Evolutionary conservation across 1,140 invertebrate species (phyloP).

Genomic region (Matsumurasca onukii): DNA sequence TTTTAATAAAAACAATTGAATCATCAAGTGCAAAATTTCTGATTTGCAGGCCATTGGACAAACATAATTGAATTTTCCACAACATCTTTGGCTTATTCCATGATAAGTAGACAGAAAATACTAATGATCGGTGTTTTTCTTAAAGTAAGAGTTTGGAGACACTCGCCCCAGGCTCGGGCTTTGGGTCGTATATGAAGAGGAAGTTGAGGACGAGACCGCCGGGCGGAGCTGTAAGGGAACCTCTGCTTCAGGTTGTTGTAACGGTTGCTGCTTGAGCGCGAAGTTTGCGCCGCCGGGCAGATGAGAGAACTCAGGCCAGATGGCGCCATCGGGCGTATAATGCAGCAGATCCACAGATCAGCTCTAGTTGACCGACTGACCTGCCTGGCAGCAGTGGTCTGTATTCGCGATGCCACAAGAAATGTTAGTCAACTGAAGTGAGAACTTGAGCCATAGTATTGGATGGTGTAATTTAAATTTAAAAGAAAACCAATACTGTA

Average conservation of each 20-base stretch:
- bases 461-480: too few species aligned
- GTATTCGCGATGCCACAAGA: too few species aligned
- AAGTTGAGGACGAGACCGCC: constrained; percentile 90
- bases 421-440: too few species aligned
- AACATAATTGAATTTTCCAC: too few species aligned
- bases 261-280: constrained; percentile 85
- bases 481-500: too few species aligned
- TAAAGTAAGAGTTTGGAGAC: constrained; percentile 92
- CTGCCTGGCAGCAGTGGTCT: constrained; percentile 89
- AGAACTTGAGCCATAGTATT: too few species aligned
- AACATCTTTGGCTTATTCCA: too few species aligned
- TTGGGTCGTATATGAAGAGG: constrained; percentile 96
- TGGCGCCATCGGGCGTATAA: constrained; percentile 92
- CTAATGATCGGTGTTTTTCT: constrained; percentile 91
- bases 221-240: constrained; percentile 90
- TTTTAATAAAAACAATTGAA: too few species aligned
- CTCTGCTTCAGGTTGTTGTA: constrained; percentile 95
- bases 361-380: constrained; percentile 87
- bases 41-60: too few species aligned
- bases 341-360: constrained; percentile 93
- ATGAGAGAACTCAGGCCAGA: constrained; percentile 91
- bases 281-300: constrained; percentile 87
- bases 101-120: background rate
- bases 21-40: too few species aligned
- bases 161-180: constrained; percentile 94